These are phyloP conservation scores for Pseudoips prasinana DNA, from an alignment of 2,888 invertebrate genomes.

Conservation along the genomic window DNA sequence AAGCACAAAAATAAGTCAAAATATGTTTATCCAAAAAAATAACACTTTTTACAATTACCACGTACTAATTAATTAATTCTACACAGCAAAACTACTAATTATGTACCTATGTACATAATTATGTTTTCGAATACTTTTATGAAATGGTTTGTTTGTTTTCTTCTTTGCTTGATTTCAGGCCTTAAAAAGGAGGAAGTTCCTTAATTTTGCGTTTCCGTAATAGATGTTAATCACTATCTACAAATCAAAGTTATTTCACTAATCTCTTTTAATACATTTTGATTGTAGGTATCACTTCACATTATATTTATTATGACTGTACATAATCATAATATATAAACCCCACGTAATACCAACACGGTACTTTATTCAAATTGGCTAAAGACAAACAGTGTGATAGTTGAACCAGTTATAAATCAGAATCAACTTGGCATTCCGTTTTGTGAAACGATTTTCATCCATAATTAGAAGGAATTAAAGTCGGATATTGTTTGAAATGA, in stretches of 20 bases:
- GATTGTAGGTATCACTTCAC: slow-evolving; percentile 28
- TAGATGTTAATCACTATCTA: too few relatives aligned
- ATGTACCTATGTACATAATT: too few relatives aligned
- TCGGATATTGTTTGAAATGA: slow-evolving; percentile 39
- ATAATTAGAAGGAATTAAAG: slow-evolving; percentile 36
- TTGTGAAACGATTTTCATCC: slow-evolving; percentile 24
- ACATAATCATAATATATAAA: slow-evolving; percentile 40
- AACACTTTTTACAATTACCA: too few relatives aligned
- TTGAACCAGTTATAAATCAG: slow-evolving; percentile 58
- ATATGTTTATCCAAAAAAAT: too few relatives aligned
- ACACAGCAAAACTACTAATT: too few relatives aligned
- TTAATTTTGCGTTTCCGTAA: too few relatives aligned
- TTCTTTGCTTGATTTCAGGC: too few relatives aligned
- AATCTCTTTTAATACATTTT: slow-evolving; percentile 32
- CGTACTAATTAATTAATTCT: too few relatives aligned
- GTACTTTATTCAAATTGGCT: slow-evolving; percentile 56
- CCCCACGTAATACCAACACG: slow-evolving; percentile 27
- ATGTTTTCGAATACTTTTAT: too few relatives aligned
- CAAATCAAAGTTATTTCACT: slow-evolving; percentile 11
- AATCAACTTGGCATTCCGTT: slow-evolving; percentile 31
- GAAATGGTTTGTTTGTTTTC: too few relatives aligned
- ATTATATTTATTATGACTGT: slow-evolving; percentile 38
- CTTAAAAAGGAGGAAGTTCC: too few relatives aligned
- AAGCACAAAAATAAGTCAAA: too few relatives aligned
- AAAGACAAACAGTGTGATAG: slow-evolving; percentile 58